Percentiles rank a stretch among this genome's conserved stretches.
Evolutionary conservation across 2,797 vertebrate genomes (phyloP).

Genomic region (Chromobotia macracanthus): DNA sequence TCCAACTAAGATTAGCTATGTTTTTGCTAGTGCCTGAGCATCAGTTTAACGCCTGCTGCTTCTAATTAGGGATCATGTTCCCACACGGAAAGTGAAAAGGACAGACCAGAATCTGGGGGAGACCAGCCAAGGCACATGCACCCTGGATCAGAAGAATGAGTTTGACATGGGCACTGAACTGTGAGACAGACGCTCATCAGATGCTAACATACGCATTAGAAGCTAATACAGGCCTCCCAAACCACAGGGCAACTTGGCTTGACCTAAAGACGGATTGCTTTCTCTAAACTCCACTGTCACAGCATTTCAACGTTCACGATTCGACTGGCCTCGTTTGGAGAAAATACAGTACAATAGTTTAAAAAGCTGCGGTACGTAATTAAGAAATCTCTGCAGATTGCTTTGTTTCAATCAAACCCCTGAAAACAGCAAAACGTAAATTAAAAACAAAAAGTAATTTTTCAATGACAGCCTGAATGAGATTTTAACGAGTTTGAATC

Average conservation of each 20-base stretch:
- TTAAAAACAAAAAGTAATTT: background rate
- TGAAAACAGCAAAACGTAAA: background rate
- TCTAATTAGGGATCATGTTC: conserved; percentile 57
- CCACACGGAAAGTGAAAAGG: conserved; percentile 50
- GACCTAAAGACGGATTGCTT: conserved; percentile 43
- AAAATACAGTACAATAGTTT: background rate
- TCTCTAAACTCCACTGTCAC: conserved; percentile 23
- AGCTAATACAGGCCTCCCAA: conserved; percentile 42
- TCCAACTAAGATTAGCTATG: conserved; percentile 51
- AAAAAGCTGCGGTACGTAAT: background rate
- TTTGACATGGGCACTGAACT: conserved; percentile 60
- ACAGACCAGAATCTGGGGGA: conserved; percentile 52
- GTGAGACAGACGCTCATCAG: conserved; percentile 52
- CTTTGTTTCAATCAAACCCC: background rate
- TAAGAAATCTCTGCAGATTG: background rate
- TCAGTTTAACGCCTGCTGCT: conserved; percentile 57
- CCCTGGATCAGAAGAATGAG: conserved; percentile 44
- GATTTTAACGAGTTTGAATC: background rate
- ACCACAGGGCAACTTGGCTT: conserved; percentile 11
- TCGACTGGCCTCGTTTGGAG: background rate
- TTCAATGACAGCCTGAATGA: background rate
- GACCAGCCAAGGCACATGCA: conserved; percentile 53
- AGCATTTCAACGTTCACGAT: background rate
- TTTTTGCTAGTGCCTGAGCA: conserved; percentile 52
- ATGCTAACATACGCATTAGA: conserved; percentile 52